Evolutionary conservation across 2,888 invertebrate species (phyloP).

Genomic region (Thecocarcelia acutangulata): DNA sequence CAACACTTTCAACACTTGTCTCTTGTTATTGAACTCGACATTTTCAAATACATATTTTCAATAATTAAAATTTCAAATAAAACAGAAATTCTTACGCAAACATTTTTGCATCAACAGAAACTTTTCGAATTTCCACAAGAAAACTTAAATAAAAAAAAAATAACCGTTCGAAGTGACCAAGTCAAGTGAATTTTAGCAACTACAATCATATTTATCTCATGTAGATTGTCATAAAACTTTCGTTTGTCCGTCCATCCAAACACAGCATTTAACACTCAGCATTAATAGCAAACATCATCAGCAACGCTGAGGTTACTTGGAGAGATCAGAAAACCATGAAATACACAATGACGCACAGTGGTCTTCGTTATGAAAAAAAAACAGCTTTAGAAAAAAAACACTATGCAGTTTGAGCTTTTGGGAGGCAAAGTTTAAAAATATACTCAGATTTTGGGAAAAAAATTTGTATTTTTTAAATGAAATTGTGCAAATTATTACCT

Average conservation of each 20-base stretch:
- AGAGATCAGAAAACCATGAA: conserved; percentile 63
- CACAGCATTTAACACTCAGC: conserved; percentile 44
- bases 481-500: neutral
- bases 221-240: conserved; percentile 54
- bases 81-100: conserved; percentile 67
- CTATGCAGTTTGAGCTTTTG: no score
- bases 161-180: conserved; percentile 65
- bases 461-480: no score
- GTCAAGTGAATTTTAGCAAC: conserved; percentile 66
- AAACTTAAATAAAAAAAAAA: conserved; percentile 29
- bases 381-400: neutral
- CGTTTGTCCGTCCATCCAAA: conserved; percentile 30
- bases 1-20: conserved; percentile 22
- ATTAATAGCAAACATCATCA: conserved; percentile 56
- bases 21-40: conserved; percentile 18
- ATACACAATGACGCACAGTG: conserved; percentile 57
- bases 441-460: no score
- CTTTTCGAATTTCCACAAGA: conserved; percentile 16
- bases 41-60: conserved; percentile 7
- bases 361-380: neutral
- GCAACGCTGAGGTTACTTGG: conserved; percentile 53
- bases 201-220: conserved; percentile 59
- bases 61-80: conserved; percentile 31
- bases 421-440: no score
- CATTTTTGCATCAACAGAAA: conserved; percentile 52